Evolutionary conservation across 2,113 vertebrate species (phyloP).

Genomic region (Apaloderma vittatum): DNA sequence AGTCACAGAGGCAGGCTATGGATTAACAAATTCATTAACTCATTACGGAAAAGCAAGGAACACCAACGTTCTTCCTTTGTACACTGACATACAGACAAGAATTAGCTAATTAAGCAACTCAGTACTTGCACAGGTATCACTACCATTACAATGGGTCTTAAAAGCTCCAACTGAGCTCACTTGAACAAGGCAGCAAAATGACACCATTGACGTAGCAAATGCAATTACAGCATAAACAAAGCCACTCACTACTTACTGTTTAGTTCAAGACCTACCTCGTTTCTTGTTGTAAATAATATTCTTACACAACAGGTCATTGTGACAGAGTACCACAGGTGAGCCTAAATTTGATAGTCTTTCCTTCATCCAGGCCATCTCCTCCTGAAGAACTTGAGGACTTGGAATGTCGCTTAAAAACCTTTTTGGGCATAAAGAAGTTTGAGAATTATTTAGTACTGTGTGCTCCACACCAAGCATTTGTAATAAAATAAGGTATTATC

Average conservation of each 20-base stretch:
- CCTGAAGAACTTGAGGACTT: constrained; percentile 84
- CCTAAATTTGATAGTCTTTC: constrained; percentile 90
- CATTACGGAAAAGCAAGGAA: not conserved
- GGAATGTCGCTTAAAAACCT: constrained; percentile 91
- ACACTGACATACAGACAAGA: not conserved
- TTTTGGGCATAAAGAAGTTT: not conserved
- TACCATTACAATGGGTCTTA: not conserved
- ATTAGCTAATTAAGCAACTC: not conserved
- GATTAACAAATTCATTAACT: not conserved
- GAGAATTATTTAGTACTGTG: not conserved
- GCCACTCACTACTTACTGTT: constrained; percentile 55
- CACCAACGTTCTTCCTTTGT: not conserved
- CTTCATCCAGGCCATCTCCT: constrained; percentile 95
- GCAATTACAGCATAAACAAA: not conserved
- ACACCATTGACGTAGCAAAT: not conserved
- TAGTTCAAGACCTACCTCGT: constrained; percentile 86
- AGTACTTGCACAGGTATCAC: not conserved
- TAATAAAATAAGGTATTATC: not conserved
- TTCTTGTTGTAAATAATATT: constrained; percentile 97
- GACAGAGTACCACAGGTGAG: constrained; percentile 96
- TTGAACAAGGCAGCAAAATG: not conserved
- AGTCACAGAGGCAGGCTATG: not conserved
- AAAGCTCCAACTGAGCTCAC: not conserved
- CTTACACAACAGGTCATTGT: constrained; percentile 98
- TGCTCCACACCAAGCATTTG: not conserved